Percentiles rank a stretch among this genome's conserved stretches.
phyloP scores from a whole-genome alignment of 2,113 vertebrate species.

The Sula dactylatra region DNA sequence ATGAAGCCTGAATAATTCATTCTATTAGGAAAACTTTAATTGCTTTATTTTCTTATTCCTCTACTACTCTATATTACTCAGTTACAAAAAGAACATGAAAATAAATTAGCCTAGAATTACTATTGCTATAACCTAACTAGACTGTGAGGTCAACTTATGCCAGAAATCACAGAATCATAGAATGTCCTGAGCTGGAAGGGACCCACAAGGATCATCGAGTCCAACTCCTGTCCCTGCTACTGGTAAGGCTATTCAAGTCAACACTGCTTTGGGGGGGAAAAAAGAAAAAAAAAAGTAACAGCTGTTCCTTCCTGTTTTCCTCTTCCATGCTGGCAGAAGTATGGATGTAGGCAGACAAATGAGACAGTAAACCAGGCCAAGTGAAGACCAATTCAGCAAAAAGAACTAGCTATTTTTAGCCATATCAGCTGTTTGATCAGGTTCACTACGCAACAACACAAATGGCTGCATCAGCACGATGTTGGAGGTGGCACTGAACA shows the following conservation, averaged over 20 bases:
- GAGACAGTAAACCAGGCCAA: neutral
- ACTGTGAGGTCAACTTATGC: neutral
- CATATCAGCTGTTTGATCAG: neutral
- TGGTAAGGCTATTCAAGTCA: neutral
- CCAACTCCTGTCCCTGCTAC: too few relatives aligned
- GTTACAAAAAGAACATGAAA: neutral
- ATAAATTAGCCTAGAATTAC: neutral
- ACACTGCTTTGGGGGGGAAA: neutral
- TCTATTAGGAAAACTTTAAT: neutral
- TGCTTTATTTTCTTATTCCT: neutral
- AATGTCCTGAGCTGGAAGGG: too few relatives aligned
- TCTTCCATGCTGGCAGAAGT: neutral
- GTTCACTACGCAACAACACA: neutral
- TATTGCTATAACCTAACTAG: neutral
- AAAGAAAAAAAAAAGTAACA: neutral
- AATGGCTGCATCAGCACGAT: neutral
- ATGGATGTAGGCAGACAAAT: neutral
- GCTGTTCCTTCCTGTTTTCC: neutral
- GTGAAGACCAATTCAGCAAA: neutral
- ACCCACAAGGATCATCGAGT: too few relatives aligned
- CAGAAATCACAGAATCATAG: neutral
- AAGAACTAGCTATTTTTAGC: neutral
- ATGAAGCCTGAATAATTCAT: neutral
- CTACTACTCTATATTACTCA: neutral
- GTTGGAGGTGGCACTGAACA: neutral